phyloP scores from a whole-genome alignment of 2,888 invertebrate genomes.

The Apotomis capreana region DNA sequence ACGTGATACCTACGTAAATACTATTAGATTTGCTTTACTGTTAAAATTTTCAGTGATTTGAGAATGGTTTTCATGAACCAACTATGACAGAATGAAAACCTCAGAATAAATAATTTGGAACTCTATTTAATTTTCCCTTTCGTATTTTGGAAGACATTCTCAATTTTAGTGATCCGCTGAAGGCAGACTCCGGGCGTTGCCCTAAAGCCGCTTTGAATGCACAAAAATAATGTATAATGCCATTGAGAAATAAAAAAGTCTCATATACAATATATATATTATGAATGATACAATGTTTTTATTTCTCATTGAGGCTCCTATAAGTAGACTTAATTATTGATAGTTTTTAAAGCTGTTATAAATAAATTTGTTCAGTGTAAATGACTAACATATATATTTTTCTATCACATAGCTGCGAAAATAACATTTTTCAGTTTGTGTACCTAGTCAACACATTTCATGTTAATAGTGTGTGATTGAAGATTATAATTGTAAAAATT shows the following conservation, averaged over 20 bases:
- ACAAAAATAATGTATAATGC: slow-evolving; percentile 56
- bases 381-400: slow-evolving; percentile 51
- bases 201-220: slow-evolving; percentile 67
- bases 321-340: slow-evolving; percentile 22
- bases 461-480: background rate
- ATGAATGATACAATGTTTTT: slow-evolving; percentile 42
- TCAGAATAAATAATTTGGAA: background rate
- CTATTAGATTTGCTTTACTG: too few relatives aligned
- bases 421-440: background rate
- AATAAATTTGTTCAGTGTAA: slow-evolving; percentile 17
- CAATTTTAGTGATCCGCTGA: slow-evolving; percentile 28
- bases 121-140: slow-evolving; percentile 10
- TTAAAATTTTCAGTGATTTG: background rate
- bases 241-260: slow-evolving; percentile 52
- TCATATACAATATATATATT: slow-evolving; percentile 37
- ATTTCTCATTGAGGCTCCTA: slow-evolving; percentile 30
- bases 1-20: too few relatives aligned
- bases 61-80: background rate
- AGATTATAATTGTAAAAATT: too few relatives aligned
- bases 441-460: too few relatives aligned
- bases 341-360: slow-evolving; percentile 28
- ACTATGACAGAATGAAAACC: background rate
- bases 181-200: slow-evolving; percentile 43
- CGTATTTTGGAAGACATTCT: slow-evolving; percentile 29
- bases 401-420: slow-evolving; percentile 45